These are phyloP conservation scores for Gastrophryne carolinensis DNA, from an alignment of 2,797 vertebrate species.

Conservation along the genomic window DNA sequence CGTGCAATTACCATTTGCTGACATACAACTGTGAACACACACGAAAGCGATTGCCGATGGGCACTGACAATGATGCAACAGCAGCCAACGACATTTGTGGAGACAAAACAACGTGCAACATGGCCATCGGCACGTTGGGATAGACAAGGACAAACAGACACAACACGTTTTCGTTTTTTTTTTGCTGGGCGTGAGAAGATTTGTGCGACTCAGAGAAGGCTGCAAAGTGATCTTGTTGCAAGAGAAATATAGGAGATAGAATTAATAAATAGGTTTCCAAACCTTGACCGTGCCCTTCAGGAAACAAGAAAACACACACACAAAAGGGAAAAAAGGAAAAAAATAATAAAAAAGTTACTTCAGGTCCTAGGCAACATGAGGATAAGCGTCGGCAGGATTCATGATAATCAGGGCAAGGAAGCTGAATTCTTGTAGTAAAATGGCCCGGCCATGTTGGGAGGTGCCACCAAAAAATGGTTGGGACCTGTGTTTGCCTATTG, in stretches of 20 bases:
- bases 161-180: constrained; percentile 9
- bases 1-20: neutral
- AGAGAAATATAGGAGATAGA: constrained; percentile 57
- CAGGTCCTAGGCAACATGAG: neutral
- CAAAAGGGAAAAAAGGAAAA: constrained; percentile 53
- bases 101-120: neutral
- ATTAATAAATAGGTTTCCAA: constrained; percentile 72
- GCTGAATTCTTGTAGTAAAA: too few relatives aligned
- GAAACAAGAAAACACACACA: constrained; percentile 69
- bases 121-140: constrained; percentile 15
- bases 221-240: constrained; percentile 13
- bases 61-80: constrained; percentile 1
- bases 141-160: constrained; percentile 56
- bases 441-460: too few relatives aligned
- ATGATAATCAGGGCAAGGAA: too few relatives aligned
- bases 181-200: constrained; percentile 38
- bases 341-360: constrained; percentile 32
- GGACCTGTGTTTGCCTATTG: too few relatives aligned
- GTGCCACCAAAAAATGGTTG: too few relatives aligned
- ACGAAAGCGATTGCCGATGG: constrained; percentile 1
- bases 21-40: constrained; percentile 1
- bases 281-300: constrained; percentile 92
- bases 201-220: neutral
- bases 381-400: neutral
- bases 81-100: neutral